These are phyloP conservation scores for Cyanoderma ruficeps DNA, from an alignment of 2,113 vertebrate species.

Conservation along the genomic window DNA sequence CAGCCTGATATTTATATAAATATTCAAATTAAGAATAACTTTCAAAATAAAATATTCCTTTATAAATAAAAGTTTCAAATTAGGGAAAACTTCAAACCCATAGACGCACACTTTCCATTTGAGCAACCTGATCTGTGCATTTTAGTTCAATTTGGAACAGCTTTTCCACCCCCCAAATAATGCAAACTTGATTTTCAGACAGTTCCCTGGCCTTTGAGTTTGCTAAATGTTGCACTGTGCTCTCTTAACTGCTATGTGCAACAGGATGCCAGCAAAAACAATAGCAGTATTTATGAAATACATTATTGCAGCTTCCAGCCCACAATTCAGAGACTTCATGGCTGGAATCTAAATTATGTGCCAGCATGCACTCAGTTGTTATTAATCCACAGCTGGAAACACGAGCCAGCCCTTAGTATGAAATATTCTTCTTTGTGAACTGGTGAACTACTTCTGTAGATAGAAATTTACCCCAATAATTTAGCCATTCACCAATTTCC, in stretches of 20 bases:
- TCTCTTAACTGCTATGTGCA: not conserved
- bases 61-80: not conserved
- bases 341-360: slow-evolving; percentile 37
- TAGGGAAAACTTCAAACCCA: not conserved
- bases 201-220: slow-evolving; percentile 1
- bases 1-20: not conserved
- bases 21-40: not conserved
- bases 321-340: slow-evolving; percentile 11
- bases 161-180: not conserved
- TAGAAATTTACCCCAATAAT: not conserved
- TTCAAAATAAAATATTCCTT: not conserved
- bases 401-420: not conserved
- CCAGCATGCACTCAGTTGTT: slow-evolving; percentile 23
- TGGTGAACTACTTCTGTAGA: not conserved
- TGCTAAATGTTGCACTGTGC: not conserved
- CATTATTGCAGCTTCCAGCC: slow-evolving; percentile 27
- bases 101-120: not conserved
- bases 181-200: not conserved
- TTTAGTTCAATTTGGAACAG: not conserved
- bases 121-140: not conserved
- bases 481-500: not conserved
- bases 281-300: slow-evolving; percentile 45
- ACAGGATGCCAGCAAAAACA: slow-evolving; percentile 50
- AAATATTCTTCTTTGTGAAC: not conserved
- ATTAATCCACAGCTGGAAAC: not conserved